Evolutionary conservation across 2,113 vertebrate species (phyloP), one percentile per base, ranked within the genome.

Genomic region (Rhea pennata): DNA sequence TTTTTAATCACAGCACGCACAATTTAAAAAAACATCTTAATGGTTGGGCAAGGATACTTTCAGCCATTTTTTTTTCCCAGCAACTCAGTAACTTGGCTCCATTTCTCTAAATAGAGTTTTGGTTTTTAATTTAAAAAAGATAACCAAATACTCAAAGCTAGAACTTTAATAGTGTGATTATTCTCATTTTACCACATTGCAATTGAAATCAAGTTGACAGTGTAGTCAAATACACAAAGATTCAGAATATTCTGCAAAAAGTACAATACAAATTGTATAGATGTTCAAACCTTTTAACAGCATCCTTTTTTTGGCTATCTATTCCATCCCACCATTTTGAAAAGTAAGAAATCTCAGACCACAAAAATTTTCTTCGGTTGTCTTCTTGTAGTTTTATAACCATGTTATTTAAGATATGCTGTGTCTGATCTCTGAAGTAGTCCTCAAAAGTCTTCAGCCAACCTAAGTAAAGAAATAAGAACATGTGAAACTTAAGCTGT

Each of bases 401-500:
- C 99, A 99, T 99, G 95, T 99, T 99, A 98, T 99, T 98, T 69
- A 99, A 98, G 87, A 99, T 99, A 98, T 99, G 98, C 81, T 98
- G 98, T 3, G 99, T 99, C 97, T 99, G 99, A 95, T 99, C 99
- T 96, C 97, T 97, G 96, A 99, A 99, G 96, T 99, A 99, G 76
- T 98, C 97, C 93, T 99, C 98, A 91, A 99, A 99, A 26, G 99
- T 99, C 98, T 99, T 99, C 97, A 99, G 42, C 99, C 99, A 99
- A 91, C 99, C 99, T 99, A 97, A 78, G 87, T 92, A 74, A 96
- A 96, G 53, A 87, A 87, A 97, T 67, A 98, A 84, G 53, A 97
- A 97, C 88, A 96, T 44, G 93, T 0, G 11, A 96, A 79, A 86
- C 56, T 40, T 21, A 83, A 84, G 42, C 69, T 46, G 14, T 16